These are phyloP conservation scores for Cecropterus lyciades DNA, from an alignment of 1,140 invertebrate genomes.

Conservation along the genomic window DNA sequence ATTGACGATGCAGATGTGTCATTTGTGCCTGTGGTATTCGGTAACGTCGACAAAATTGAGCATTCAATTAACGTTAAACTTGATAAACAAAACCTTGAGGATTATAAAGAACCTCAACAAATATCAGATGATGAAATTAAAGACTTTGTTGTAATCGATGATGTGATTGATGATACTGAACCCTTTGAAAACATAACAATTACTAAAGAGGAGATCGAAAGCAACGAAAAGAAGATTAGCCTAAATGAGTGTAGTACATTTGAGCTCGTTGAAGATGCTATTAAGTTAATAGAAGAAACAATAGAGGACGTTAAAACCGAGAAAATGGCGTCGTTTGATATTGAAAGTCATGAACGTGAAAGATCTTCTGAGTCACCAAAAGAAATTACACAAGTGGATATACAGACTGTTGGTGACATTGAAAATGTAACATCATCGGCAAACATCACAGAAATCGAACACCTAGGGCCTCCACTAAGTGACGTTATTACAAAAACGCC, in stretches of 20 bases:
- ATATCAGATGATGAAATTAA: constrained; percentile 33
- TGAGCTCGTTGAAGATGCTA: constrained; percentile 46
- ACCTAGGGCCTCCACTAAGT: not conserved
- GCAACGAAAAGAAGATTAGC: constrained; percentile 1
- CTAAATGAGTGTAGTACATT: constrained; percentile 34
- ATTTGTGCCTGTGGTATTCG: constrained; percentile 49
- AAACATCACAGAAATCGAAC: not conserved
- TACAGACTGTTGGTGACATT: not conserved
- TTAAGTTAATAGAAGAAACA: constrained; percentile 44
- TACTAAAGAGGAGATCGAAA: constrained; percentile 7
- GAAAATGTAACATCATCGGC: not conserved
- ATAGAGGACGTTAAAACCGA: constrained; percentile 32
- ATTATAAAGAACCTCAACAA: constrained; percentile 10
- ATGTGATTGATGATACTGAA: constrained; percentile 35
- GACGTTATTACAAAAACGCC: not conserved
- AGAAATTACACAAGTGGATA: not conserved
- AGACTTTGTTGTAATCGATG: constrained; percentile 43
- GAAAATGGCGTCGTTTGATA: not conserved
- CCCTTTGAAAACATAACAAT: constrained; percentile 4
- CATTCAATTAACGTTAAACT: constrained; percentile 8
- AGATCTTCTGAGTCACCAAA: not conserved
- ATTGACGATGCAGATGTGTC: constrained; percentile 37
- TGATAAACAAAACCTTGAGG: not conserved
- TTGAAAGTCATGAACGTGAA: not conserved
- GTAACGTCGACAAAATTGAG: constrained; percentile 45